phyloP scores from a whole-genome alignment of 2,113 vertebrate genomes.

The Lampris incognitus region DNA sequence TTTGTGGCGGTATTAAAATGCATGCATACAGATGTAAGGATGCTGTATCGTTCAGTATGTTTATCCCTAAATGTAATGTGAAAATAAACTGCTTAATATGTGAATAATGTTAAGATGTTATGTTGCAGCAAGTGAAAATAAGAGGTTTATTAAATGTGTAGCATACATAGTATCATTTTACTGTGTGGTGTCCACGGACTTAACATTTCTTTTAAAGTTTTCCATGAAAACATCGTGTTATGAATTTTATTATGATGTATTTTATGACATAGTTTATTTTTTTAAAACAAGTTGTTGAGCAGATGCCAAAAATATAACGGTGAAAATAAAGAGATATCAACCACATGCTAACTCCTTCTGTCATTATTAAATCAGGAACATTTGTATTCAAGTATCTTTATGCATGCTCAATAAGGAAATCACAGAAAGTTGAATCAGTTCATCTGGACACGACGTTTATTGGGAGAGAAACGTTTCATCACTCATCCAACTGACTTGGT shows the following conservation, averaged over 20 bases:
- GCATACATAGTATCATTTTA: constrained; percentile 62
- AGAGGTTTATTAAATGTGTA: constrained; percentile 65
- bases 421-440: no score
- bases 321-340: constrained; percentile 59
- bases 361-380: constrained; percentile 18
- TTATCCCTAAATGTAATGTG: constrained; percentile 84
- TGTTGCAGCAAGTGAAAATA: constrained; percentile 65
- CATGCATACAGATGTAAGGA: constrained; percentile 84
- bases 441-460: no score
- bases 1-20: constrained; percentile 87
- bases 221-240: constrained; percentile 89
- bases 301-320: constrained; percentile 73
- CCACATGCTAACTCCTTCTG: not conserved
- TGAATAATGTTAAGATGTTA: constrained; percentile 62
- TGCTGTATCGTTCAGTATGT: constrained; percentile 48
- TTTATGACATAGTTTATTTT: constrained; percentile 97
- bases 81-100: constrained; percentile 68
- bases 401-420: no score
- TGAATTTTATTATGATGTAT: constrained; percentile 93
- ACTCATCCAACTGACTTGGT: no score
- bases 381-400: not conserved
- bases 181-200: constrained; percentile 61
- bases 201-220: constrained; percentile 76
- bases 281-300: constrained; percentile 84
- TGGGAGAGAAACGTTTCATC: no score